Conservation (phyloP, 2,797 vertebrate species). For the Gymnopithys bicolor region DNA sequence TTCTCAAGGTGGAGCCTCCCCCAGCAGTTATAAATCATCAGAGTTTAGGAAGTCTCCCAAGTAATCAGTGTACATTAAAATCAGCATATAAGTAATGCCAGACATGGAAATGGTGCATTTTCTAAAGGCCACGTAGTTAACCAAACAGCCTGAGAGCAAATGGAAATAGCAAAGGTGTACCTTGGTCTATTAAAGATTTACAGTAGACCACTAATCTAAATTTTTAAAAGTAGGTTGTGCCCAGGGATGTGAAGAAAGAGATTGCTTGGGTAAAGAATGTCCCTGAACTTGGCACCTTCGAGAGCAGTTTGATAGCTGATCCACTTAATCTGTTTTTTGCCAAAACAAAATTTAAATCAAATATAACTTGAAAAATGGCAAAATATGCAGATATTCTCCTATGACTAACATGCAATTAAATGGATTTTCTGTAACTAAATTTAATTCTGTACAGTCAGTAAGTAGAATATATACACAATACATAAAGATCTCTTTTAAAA, state of each 20-base stretch:
- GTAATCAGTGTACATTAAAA: not conserved
- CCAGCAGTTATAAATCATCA: not conserved
- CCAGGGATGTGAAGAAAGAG: not conserved
- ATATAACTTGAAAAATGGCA: not conserved
- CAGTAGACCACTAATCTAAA: not conserved
- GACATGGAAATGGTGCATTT: not conserved
- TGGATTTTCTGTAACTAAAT: not conserved
- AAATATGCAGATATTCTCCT: not conserved
- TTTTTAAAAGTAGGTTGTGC: not conserved
- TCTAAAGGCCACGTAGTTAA: not conserved
- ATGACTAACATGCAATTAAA: not conserved
- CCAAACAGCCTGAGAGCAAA: not conserved
- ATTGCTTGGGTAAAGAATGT: not conserved
- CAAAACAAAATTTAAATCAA: not conserved
- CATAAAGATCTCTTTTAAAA: not conserved
- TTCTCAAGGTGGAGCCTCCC: not conserved
- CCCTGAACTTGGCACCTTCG: rapidly evolving
- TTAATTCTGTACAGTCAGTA: not conserved
- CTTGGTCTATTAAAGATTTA: not conserved
- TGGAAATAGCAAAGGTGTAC: not conserved
- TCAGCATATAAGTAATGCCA: not conserved
- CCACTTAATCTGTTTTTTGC: not conserved
- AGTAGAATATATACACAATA: not conserved
- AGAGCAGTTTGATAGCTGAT: not conserved
- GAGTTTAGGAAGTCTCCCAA: not conserved